phyloP scores from a whole-genome alignment of 2,113 vertebrate genomes.

The Calidris pygmaea region DNA sequence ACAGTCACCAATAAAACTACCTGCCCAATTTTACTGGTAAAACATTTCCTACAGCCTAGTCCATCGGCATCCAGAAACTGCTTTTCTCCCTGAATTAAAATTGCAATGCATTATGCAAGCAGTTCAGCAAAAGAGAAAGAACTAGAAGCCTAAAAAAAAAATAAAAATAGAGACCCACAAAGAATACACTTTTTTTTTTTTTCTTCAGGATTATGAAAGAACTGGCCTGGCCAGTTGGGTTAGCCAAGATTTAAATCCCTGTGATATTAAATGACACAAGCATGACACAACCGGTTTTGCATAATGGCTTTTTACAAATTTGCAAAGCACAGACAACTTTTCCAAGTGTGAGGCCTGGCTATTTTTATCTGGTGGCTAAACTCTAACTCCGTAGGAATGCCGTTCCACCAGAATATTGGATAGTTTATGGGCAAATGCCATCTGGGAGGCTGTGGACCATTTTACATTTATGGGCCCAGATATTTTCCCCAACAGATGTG shows the following conservation, averaged over 20 bases:
- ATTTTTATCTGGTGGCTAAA: not conserved
- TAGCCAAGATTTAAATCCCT: not conserved
- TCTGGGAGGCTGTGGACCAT: not conserved
- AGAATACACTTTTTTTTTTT: not conserved
- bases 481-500: not conserved
- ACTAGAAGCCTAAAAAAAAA: not conserved
- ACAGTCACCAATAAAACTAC: not conserved
- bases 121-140: not conserved
- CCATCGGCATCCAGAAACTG: not conserved
- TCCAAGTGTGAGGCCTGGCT: not conserved
- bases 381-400: not conserved
- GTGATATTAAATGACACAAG: not conserved
- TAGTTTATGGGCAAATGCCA: not conserved
- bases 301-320: not conserved
- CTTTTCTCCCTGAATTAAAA: slow-evolving; percentile 5
- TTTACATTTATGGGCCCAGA: not conserved
- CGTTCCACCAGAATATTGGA: not conserved
- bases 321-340: not conserved
- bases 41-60: not conserved
- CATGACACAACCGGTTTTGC: not conserved
- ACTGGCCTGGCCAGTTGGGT: not conserved
- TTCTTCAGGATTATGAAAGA: not conserved
- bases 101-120: slow-evolving; percentile 4
- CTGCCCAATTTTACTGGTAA: not conserved
- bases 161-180: not conserved